Conservation (phyloP, 2,888 invertebrate species). For the Campopleginae sp. region DNA sequence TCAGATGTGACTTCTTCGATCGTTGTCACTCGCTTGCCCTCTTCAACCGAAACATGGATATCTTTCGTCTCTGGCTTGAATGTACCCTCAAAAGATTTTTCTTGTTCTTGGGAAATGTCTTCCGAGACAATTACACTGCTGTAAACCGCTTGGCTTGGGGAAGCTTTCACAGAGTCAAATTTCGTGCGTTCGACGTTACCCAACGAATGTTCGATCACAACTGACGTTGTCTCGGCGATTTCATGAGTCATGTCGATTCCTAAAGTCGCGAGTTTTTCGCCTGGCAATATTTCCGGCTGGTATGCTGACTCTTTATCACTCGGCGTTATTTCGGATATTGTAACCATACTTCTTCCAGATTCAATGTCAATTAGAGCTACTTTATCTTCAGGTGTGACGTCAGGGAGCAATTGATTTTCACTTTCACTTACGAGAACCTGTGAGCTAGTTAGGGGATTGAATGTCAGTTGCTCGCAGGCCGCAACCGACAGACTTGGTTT, state of each 20-base stretch:
- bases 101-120: conserved; percentile 79
- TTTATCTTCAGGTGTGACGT: conserved; percentile 79
- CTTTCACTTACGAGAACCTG: conserved; percentile 85
- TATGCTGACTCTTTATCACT: conserved; percentile 85
- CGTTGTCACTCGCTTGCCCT: conserved; percentile 82
- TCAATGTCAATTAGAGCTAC: conserved; percentile 85
- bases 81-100: conserved; percentile 81
- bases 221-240: conserved; percentile 84
- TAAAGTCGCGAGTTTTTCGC: conserved; percentile 71
- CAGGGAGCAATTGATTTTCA: conserved; percentile 83
- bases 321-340: conserved; percentile 83
- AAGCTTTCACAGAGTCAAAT: conserved; percentile 72
- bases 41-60: conserved; percentile 83
- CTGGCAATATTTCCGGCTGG: conserved; percentile 73
- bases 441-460: conserved; percentile 84
- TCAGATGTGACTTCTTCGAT: conserved; percentile 85
- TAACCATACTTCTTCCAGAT: conserved; percentile 84
- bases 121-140: conserved; percentile 79
- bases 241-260: conserved; percentile 76
- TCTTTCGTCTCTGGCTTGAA: conserved; percentile 81
- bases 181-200: conserved; percentile 68
- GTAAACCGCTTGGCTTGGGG: conserved; percentile 72
- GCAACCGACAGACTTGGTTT: conserved; percentile 76
- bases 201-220: conserved; percentile 79
- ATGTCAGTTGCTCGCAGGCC: conserved; percentile 81